phyloP scores from a whole-genome alignment of 2,888 invertebrate genomes.

The Phlogophora meticulosa region DNA sequence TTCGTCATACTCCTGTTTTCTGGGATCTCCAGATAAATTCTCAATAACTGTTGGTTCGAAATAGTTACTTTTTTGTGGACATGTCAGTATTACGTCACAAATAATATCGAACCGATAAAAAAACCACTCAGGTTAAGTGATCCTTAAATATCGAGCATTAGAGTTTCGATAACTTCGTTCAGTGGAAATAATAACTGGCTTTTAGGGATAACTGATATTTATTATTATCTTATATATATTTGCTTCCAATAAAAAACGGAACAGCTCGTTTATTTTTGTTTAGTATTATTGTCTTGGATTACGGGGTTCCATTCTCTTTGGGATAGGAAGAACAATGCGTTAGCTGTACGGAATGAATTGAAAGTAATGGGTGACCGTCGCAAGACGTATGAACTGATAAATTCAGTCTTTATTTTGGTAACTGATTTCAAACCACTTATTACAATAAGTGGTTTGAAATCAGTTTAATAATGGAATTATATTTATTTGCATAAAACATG shows the following conservation, averaged over 20 bases:
- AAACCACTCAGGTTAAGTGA: background rate
- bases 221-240: conserved; percentile 4
- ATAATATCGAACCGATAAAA: too few species aligned
- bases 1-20: background rate
- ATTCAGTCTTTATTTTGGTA: conserved; percentile 11
- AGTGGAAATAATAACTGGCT: background rate
- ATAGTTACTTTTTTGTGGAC: background rate
- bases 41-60: background rate
- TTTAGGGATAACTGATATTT: background rate
- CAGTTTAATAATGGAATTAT: too few species aligned
- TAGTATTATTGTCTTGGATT: conserved; percentile 29
- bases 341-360: conserved; percentile 23
- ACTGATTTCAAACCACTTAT: too few species aligned
- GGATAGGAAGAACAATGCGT: conserved; percentile 3
- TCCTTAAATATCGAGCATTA: background rate
- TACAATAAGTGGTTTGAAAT: too few species aligned
- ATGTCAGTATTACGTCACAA: too few species aligned
- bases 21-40: too few species aligned
- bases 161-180: too few species aligned
- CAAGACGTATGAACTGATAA: conserved; percentile 14
- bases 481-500: too few species aligned
- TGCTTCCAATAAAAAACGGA: conserved; percentile 10
- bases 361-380: conserved; percentile 26
- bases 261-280: conserved; percentile 6
- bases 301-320: conserved; percentile 7